Evolutionary conservation across 2,888 invertebrate genomes (phyloP), one percentile per base, ranked within the genome.

Genomic region (Diarsia dahlii): DNA sequence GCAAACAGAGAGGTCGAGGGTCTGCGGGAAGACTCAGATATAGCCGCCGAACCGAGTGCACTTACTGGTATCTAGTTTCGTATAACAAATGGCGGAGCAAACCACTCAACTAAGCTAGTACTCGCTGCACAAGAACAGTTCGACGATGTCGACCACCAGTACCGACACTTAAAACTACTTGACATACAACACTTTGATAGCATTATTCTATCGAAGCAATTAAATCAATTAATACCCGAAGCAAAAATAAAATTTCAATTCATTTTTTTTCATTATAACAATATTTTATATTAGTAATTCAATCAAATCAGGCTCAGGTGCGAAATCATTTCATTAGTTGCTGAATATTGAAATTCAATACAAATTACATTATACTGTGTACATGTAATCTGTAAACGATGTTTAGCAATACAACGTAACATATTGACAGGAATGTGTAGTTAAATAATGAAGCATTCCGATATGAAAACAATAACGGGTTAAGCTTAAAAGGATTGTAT

Each of bases 11-110:
- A 90, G 91, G 92, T 93, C 91, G 93, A 91, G 92, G 89, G 90
- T 89, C 89, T 90, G 92, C 85, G 91, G 90, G 88, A 87, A 90
- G 90, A 91, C 91, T 91, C 89, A 89, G 90, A 91, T 90, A 91
- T 86, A 90, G 87, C 89, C 85, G 85, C 82, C 76, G 82, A 79
- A 85, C 89, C 86, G 86, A 91, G 89, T 90, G 91, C 91, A 92
- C 90, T 92, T 87, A 85, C 89, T 88, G 85, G 84, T 90, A 90
- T 91, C 90, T 88, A 92, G 90, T 92, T 92, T 92, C 90, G 90
- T 91, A 92, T 90, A 91, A 92, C 91, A 91, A 92, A 90, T 88
- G 89, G 85, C 85, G 83, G 87, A 81, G 84, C 87, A 85, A 87
- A 81, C 88, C 82, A 87, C 87, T 91, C 84, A 82, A 88, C 86